Evolutionary conservation across 1,140 invertebrate species (phyloP).

Genomic region (Drosophila paulistorum): DNA sequence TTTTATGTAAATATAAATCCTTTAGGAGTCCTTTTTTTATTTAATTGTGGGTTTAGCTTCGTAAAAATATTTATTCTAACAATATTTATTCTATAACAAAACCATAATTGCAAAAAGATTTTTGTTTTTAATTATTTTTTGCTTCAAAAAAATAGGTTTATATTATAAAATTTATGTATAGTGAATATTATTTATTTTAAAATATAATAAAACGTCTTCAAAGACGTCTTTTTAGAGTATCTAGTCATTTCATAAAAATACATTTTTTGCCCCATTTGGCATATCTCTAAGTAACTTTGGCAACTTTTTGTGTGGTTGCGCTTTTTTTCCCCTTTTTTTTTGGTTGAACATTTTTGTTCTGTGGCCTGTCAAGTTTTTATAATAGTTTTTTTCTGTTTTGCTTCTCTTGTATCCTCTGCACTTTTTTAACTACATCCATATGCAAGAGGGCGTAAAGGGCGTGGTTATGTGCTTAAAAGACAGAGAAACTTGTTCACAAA

Average conservation of each 20-base stretch:
- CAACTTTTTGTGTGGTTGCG: conserved; percentile 41
- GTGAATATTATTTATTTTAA: background rate
- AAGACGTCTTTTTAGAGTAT: conserved; percentile 7
- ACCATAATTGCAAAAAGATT: too few relatives aligned
- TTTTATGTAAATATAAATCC: too few relatives aligned
- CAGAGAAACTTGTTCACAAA: conserved; percentile 26
- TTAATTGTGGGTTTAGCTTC: too few relatives aligned
- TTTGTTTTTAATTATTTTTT: too few relatives aligned
- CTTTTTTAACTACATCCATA: conserved; percentile 43
- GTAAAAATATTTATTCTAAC: too few relatives aligned
- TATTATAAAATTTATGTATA: too few relatives aligned
- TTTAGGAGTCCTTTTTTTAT: too few relatives aligned
- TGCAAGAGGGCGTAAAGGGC: conserved; percentile 19
- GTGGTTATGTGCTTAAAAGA: conserved; percentile 23
- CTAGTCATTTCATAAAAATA: background rate
- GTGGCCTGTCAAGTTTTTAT: conserved; percentile 42
- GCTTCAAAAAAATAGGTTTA: too few relatives aligned
- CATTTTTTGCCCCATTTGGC: background rate
- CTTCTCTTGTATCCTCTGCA: conserved; percentile 1
- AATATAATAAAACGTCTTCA: background rate
- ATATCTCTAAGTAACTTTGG: conserved; percentile 42
- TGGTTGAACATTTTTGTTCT: conserved; percentile 22
- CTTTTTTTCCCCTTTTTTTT: conserved; percentile 30
- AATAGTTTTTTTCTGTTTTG: conserved; percentile 18
- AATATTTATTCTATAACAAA: too few relatives aligned